These are phyloP conservation scores for Odontothrips loti DNA, from an alignment of 2,888 invertebrate species.

Conservation along the genomic window DNA sequence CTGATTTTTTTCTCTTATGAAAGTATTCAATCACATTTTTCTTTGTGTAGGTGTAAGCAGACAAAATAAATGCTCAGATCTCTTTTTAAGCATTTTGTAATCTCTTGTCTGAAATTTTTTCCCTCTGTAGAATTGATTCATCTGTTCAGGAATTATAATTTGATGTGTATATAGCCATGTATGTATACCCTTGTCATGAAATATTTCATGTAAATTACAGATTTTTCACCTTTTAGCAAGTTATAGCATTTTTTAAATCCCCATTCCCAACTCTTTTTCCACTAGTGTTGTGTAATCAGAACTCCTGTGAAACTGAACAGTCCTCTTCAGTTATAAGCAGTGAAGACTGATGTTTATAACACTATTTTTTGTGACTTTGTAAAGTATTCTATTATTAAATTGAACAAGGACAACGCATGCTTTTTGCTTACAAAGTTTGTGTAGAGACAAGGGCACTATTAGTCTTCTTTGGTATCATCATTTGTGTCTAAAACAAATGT, in stretches of 20 bases:
- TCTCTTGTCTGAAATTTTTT: slow-evolving; percentile 20
- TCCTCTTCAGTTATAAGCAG: not conserved
- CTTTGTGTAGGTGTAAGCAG: slow-evolving; percentile 12
- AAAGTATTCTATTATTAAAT: too few species aligned
- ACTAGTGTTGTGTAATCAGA: not conserved
- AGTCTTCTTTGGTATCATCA: too few species aligned
- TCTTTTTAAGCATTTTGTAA: slow-evolving; percentile 27
- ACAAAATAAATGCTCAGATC: slow-evolving; percentile 23
- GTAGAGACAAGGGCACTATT: too few species aligned
- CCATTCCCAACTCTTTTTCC: not conserved
- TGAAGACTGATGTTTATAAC: not conserved
- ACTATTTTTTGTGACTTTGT: too few species aligned
- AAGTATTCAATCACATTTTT: slow-evolving; percentile 1
- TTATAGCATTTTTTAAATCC: not conserved
- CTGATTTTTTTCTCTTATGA: not conserved
- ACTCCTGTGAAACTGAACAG: too few species aligned
- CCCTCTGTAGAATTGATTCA: slow-evolving; percentile 13
- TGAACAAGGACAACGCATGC: too few species aligned
- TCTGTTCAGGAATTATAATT: slow-evolving; percentile 5
- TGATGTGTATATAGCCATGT: slow-evolving; percentile 16
- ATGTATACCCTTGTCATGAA: slow-evolving; percentile 10
- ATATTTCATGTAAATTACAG: slow-evolving; percentile 6
- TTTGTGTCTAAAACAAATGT: too few species aligned
- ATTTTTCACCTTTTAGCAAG: slow-evolving; percentile 23
- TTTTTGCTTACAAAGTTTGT: too few species aligned